Conservation (phyloP, 2,888 invertebrate genomes). For the Stratiomys singularior region DNA sequence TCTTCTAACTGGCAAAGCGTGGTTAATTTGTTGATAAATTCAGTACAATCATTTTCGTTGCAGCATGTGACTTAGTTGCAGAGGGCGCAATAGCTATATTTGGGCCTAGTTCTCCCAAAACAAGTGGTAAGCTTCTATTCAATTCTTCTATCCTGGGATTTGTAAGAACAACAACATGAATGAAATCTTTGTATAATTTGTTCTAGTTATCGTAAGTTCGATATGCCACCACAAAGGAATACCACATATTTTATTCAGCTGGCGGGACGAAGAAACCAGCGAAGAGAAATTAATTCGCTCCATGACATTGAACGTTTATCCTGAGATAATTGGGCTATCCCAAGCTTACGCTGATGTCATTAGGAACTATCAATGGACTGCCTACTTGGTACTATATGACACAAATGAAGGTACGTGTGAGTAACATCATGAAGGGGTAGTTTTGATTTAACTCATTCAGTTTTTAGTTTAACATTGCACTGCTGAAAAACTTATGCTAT, state of each 20-base stretch:
- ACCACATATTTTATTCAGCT: constrained; percentile 72
- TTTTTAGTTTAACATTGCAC: too few species aligned
- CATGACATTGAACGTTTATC: constrained; percentile 77
- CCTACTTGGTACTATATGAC: constrained; percentile 85
- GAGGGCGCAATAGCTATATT: constrained; percentile 79
- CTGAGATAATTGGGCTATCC: constrained; percentile 73
- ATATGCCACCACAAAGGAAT: constrained; percentile 73
- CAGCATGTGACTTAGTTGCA: constrained; percentile 75
- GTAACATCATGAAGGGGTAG: too few species aligned
- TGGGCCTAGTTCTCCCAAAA: constrained; percentile 68
- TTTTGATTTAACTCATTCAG: too few species aligned
- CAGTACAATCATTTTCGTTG: too few species aligned
- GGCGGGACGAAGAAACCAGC: constrained; percentile 66
- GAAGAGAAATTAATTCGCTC: constrained; percentile 65
- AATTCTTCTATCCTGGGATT: constrained; percentile 7
- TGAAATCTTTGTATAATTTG: background rate
- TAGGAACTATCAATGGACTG: constrained; percentile 80
- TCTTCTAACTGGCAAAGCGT: too few species aligned
- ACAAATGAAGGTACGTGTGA: constrained; percentile 74
- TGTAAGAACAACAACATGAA: constrained; percentile 65
- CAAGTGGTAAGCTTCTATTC: constrained; percentile 58
- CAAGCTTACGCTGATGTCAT: constrained; percentile 79
- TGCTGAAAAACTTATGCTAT: too few species aligned
- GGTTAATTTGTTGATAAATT: too few species aligned
- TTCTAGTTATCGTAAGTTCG: constrained; percentile 64